phyloP scores from a whole-genome alignment of 2,113 vertebrate species.

The Copsychus sechellarum region DNA sequence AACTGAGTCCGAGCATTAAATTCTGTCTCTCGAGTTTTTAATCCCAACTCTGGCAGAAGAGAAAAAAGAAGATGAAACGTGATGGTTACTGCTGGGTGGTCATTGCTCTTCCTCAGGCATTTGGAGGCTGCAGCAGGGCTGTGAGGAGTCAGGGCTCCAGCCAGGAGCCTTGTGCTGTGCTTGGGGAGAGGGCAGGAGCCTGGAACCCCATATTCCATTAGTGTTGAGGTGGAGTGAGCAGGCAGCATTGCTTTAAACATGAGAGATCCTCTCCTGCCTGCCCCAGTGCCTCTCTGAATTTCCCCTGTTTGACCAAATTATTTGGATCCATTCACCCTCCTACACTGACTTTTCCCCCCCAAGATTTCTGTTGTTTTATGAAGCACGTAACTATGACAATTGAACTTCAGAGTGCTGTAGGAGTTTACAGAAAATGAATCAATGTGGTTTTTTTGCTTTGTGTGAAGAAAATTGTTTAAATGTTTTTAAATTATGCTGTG shows the following conservation, averaged over 20 bases:
- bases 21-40: too few relatives aligned
- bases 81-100: background rate
- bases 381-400: background rate
- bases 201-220: too few relatives aligned
- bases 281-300: background rate
- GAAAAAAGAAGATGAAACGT: too few relatives aligned
- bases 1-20: too few relatives aligned
- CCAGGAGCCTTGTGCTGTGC: background rate
- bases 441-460: background rate
- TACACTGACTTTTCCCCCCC: background rate
- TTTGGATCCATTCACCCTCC: background rate
- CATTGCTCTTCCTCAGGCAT: background rate
- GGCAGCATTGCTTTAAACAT: background rate
- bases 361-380: background rate
- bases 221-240: background rate
- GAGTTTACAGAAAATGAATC: background rate
- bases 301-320: background rate
- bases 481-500: background rate
- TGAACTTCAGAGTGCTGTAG: background rate
- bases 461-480: background rate
- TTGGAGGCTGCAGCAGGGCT: background rate
- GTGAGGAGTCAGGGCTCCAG: background rate
- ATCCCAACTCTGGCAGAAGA: too few relatives aligned
- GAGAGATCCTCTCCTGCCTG: background rate
- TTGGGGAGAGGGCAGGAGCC: fast-evolving